phyloP scores from a whole-genome alignment of 2,113 vertebrate genomes.

The Nibea albiflora region DNA sequence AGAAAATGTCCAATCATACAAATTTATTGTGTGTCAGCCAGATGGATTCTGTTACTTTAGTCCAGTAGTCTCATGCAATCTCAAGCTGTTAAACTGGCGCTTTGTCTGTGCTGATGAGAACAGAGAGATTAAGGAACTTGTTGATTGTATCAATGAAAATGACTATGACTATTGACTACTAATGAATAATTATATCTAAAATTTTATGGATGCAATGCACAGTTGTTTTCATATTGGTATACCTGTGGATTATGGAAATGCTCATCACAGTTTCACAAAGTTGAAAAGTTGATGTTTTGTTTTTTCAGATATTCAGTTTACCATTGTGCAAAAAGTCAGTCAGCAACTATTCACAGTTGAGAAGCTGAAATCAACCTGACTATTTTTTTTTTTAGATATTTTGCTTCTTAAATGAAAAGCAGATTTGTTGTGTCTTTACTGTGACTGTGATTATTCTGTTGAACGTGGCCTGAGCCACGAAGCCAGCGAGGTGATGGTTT shows the following conservation, averaged over 20 bases:
- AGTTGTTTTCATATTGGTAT: neutral
- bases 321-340: neutral
- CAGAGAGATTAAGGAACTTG: no score
- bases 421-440: neutral
- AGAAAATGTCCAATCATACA: neutral
- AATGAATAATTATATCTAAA: no score
- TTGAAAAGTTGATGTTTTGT: neutral
- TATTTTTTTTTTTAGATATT: neutral
- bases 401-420: neutral
- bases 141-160: no score
- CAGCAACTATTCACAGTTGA: neutral
- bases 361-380: neutral
- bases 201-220: no score
- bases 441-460: constrained; percentile 61
- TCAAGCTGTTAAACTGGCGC: no score
- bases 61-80: no score
- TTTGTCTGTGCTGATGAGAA: no score
- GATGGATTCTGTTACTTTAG: neutral
- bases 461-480: constrained; percentile 42
- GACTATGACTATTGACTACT: no score
- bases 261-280: neutral
- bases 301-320: neutral
- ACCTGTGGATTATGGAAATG: neutral
- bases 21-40: neutral
- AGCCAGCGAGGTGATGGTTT: constrained; percentile 47